phyloP scores from a whole-genome alignment of 2,888 invertebrate genomes.

The Yponomeuta evonymella region DNA sequence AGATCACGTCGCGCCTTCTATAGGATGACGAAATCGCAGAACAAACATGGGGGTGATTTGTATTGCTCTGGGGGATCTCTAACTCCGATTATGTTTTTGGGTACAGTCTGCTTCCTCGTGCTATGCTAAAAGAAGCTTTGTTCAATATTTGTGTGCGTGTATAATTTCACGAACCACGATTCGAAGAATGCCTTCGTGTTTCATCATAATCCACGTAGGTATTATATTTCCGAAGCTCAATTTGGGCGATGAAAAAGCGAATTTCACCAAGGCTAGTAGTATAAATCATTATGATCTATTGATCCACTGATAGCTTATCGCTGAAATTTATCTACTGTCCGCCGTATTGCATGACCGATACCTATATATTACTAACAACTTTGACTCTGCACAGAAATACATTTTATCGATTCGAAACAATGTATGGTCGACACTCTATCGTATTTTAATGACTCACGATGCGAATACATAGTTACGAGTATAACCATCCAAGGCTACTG shows the following conservation, averaged over 20 bases:
- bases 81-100: too few species aligned
- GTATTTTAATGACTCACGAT: background rate
- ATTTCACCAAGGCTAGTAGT: constrained; percentile 37
- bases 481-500: too few species aligned
- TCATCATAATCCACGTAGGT: background rate
- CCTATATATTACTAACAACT: background rate
- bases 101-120: too few species aligned
- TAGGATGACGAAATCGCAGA: too few species aligned
- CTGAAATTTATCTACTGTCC: constrained; percentile 47
- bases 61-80: too few species aligned
- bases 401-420: background rate
- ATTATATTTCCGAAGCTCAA: constrained; percentile 19
- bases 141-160: too few species aligned
- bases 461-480: too few species aligned
- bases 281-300: constrained; percentile 46
- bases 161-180: too few species aligned
- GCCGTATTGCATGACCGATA: constrained; percentile 3
- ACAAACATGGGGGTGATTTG: too few species aligned
- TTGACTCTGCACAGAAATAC: background rate
- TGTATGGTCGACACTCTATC: background rate
- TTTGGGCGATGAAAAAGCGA: constrained; percentile 16
- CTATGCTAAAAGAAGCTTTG: too few species aligned
- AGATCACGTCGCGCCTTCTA: too few species aligned
- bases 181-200: background rate
- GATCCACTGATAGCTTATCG: constrained; percentile 67